A percentile compares a stretch with the other conserved stretches of the same genome.
Conservation (phyloP, 92 coral and sea anemone species). For the Epizoanthus fatuus region DNA sequence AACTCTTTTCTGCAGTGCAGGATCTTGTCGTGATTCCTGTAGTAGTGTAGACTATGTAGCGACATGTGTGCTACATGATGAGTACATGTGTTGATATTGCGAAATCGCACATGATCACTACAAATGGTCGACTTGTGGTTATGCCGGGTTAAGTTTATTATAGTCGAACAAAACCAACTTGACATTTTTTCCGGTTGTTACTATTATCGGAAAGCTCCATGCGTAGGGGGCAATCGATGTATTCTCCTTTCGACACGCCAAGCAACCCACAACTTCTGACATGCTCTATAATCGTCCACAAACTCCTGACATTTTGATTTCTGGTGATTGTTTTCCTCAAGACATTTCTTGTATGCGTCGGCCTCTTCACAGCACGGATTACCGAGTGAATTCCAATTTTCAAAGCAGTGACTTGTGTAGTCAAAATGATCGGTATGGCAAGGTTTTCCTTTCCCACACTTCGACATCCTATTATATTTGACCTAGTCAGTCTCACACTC, state of each 20-base stretch:
- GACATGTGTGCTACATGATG: no score
- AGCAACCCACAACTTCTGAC: constrained; percentile 34
- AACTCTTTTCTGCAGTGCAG: no score
- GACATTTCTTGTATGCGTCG: constrained; percentile 40
- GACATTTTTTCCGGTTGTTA: no score
- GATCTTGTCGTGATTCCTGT: no score
- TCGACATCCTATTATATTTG: constrained; percentile 1
- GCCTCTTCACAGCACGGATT: constrained; percentile 49
- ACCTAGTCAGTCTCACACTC: no score
- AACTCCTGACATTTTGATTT: constrained; percentile 27
- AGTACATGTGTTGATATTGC: no score
- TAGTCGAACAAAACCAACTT: no score
- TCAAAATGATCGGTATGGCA: constrained; percentile 44
- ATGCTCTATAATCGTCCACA: constrained; percentile 35
- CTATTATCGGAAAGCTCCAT: constrained; percentile 31
- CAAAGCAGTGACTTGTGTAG: constrained; percentile 24
- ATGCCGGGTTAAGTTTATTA: no score
- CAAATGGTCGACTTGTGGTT: no score
- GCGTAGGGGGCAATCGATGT: constrained; percentile 28
- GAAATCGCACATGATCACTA: no score
- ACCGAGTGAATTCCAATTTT: constrained; percentile 36
- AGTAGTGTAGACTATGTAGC: no score
- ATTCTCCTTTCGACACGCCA: constrained; percentile 38
- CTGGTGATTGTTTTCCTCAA: constrained; percentile 26
- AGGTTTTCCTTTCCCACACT: constrained; percentile 1